Evolutionary conservation across 2,797 vertebrate genomes (phyloP).

Genomic region (Trachurus trachurus): DNA sequence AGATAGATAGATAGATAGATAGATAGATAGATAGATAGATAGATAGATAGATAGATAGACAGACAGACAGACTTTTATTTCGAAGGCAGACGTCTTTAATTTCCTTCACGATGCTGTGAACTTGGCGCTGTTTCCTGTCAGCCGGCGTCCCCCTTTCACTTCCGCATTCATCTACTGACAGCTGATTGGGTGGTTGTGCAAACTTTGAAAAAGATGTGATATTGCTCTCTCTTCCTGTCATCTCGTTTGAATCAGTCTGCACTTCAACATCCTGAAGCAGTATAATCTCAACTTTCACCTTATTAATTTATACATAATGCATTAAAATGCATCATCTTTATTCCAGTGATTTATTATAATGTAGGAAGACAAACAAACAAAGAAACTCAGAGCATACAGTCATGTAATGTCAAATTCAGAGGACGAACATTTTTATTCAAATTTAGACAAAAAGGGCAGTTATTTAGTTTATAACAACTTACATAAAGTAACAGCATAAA

Average conservation of each 20-base stretch:
- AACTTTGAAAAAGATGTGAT: neutral
- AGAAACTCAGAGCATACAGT: neutral
- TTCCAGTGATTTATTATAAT: neutral
- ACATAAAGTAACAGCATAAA: neutral
- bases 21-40: no score
- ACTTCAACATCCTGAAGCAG: neutral
- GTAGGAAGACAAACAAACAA: no score
- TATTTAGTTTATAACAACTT: neutral
- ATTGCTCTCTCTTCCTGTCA: neutral
- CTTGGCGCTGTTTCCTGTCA: conserved; percentile 24
- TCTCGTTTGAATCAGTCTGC: neutral
- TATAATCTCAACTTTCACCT: neutral
- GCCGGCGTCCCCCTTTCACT: conserved; percentile 33
- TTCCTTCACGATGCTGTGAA: neutral
- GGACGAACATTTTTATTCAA: neutral
- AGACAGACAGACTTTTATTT: neutral
- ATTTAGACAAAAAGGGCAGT: conserved; percentile 10
- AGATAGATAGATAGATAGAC: neutral
- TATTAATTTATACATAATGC: neutral
- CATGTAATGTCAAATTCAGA: neutral
- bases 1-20: no score
- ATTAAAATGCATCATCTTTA: conserved; percentile 14
- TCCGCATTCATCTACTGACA: conserved; percentile 67
- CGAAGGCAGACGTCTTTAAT: accelerated
- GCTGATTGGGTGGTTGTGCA: conserved; percentile 43